Evolutionary conservation across 64 coral and sea anemone genomes (phyloP), one percentile per base, ranked within the genome.

Genomic region (Exaiptasia diaphana): DNA sequence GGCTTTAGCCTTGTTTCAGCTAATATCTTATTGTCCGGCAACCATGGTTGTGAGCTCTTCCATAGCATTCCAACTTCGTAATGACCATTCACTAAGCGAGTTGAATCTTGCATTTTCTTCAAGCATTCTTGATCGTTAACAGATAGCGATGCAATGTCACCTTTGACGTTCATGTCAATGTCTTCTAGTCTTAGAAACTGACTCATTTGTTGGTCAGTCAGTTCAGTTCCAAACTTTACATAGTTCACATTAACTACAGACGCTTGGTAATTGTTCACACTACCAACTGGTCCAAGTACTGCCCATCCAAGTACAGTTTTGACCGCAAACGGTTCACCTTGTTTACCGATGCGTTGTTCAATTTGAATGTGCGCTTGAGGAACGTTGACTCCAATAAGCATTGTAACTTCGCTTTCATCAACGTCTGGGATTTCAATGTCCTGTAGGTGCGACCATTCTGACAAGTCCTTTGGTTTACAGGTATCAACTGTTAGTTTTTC

Each of bases 251-350:
- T 94, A 35, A 64, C 24, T 44, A 38, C 44, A 20, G 14, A 69
- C 37, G 18, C 67, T 27, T 52, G 27, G n/a, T n/a, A n/a, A 50
- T 1, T 26, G 11, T 65, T 54, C 37, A 27, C 52, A 56, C n/a
- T 26, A 33, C 64, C 50, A 53, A 88, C 60, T 76, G 77, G 83
- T 9, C 77, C 77, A 64, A 92, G 67, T 48, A 92, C 42, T 15
- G 82, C 40, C 90, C 74, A 83, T n/a, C 88, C 58, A 23, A 83
- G 53, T n/a, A 80, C 13, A 15, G 75, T 86, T 13, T 75, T 63
- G 18, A 82, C 90, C 67, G 90, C 90, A 87, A 82, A 87, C 1
- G 83, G 69, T 35, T 87, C 83, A 76, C 79, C 77, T 45, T 46
- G 18, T 69, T 20, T 54, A 8, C 73, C 74, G 13, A 39, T 72